These are phyloP conservation scores for Periphyllus acericola DNA, from an alignment of 2,888 invertebrate genomes.

Conservation along the genomic window DNA sequence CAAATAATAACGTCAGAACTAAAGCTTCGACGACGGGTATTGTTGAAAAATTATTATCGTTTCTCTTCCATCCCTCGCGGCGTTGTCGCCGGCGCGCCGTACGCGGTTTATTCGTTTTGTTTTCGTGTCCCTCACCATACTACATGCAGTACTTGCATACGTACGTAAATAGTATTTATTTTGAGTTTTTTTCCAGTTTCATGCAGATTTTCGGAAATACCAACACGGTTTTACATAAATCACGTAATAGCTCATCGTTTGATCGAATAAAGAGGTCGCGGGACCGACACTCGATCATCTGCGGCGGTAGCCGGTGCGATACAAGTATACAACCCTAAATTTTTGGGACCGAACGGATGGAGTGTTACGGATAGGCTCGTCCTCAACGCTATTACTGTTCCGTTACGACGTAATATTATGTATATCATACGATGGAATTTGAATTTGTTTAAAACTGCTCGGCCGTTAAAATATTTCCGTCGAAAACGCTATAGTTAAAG, in stretches of 20 bases:
- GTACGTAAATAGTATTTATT: not conserved
- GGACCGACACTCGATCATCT: not conserved
- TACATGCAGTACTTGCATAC: no score
- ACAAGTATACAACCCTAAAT: not conserved
- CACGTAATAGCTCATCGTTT: slow-evolving; percentile 38
- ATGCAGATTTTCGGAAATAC: not conserved
- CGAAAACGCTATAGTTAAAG: no score
- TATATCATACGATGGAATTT: not conserved
- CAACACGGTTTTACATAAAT: slow-evolving; percentile 3
- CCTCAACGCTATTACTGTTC: not conserved
- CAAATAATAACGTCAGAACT: slow-evolving; percentile 12
- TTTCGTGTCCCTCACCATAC: slow-evolving; percentile 19
- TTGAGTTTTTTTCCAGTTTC: not conserved
- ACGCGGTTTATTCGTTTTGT: not conserved
- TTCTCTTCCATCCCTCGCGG: slow-evolving; percentile 10
- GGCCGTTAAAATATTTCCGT: no score
- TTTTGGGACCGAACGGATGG: not conserved
- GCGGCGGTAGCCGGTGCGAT: not conserved
- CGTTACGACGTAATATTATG: not conserved
- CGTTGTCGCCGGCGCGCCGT: not conserved
- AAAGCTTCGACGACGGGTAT: not conserved
- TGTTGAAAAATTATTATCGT: slow-evolving; percentile 44
- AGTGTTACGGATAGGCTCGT: not conserved
- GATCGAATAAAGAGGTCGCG: not conserved
- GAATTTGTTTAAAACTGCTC: no score